Percentiles rank a stretch among this genome's conserved stretches.
phyloP scores from a whole-genome alignment of 2,113 vertebrate genomes.

The Sialia sialis region DNA sequence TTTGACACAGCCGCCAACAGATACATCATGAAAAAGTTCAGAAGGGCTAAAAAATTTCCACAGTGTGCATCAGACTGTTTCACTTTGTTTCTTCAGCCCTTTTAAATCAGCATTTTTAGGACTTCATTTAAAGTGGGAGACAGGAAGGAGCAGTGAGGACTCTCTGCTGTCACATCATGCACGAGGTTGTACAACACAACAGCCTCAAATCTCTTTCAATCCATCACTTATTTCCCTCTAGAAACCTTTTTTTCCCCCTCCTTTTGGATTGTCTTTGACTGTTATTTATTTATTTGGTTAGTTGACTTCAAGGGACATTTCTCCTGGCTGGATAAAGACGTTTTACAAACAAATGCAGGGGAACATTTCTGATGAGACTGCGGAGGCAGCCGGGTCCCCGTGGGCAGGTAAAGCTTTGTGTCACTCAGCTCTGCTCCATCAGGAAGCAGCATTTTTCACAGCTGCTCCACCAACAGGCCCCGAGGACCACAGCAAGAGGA shows the following conservation, averaged over 20 bases:
- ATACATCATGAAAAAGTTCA: neutral
- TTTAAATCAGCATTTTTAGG: neutral
- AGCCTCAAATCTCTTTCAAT: conserved; percentile 36
- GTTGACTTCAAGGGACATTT: conserved; percentile 50
- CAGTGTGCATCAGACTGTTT: neutral
- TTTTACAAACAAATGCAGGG: conserved; percentile 26
- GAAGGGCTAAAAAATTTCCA: neutral
- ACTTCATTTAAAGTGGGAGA: neutral
- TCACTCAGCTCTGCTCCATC: conserved; percentile 2
- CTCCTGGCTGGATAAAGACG: conserved; percentile 36
- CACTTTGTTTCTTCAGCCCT: neutral
- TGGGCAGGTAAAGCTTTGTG: conserved; percentile 47
- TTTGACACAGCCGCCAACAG: neutral
- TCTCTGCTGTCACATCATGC: neutral
- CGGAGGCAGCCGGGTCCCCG: neutral
- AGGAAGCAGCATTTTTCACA: conserved; percentile 7
- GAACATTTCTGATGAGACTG: conserved; percentile 10
- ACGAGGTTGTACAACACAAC: neutral
- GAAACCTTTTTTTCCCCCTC: neutral
- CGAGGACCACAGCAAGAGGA: neutral
- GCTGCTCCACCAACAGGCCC: neutral
- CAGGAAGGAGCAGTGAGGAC: neutral
- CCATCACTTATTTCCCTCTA: conserved; percentile 51
- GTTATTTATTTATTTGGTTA: conserved; percentile 35
- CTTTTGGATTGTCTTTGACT: neutral